Evolutionary conservation across 1,140 invertebrate genomes (phyloP), one percentile per base, ranked within the genome.

Genomic region (Lucilia sericata): DNA sequence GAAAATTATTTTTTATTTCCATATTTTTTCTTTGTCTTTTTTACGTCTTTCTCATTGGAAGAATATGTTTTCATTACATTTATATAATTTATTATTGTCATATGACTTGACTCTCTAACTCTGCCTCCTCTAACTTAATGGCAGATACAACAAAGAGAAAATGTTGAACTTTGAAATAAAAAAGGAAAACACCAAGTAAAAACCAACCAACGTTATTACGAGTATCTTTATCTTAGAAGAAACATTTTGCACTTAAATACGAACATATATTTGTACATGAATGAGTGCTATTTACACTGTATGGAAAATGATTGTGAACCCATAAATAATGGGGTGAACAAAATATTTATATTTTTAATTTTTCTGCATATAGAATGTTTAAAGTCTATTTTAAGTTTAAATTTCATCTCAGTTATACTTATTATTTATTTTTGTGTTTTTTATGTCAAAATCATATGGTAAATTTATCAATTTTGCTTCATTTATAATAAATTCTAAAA

Each of bases 41-140:
- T 55, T 14, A n/a, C 17, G 3, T 30, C 25, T 30, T 55, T n/a
- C 51, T 55, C 12, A 55, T 42, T 10, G 17, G 13, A 55, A 55
- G 51, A 55, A 55, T 55, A 55, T 55, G 51, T 55, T 55, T 55
- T 55, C 51, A 55, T 55, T 55, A 55, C 51, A 55, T 55, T 55
- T 55, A 55, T 55, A 55, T 55, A 55, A 55, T 55, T 55, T 55
- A 55, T 55, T 55, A 55, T 55, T 55, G 51, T 55, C 51, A 12
- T 55, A 55, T 55, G 51, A 55, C 51, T 55, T 55, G 51, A 55
- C 51, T 55, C 49, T 49, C 51, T 55, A n/a, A 55, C 51, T 55
- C 51, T 55, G 51, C 51, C 51, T 13, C 42, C 17, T 55, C 5
- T 55, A 55, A n/a, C 17, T 55, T 13, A 17, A 55, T 55, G 17